Percentiles rank a stretch among this genome's conserved stretches.
Evolutionary conservation across 2,113 vertebrate species (phyloP).

Genomic region (Columba livia): DNA sequence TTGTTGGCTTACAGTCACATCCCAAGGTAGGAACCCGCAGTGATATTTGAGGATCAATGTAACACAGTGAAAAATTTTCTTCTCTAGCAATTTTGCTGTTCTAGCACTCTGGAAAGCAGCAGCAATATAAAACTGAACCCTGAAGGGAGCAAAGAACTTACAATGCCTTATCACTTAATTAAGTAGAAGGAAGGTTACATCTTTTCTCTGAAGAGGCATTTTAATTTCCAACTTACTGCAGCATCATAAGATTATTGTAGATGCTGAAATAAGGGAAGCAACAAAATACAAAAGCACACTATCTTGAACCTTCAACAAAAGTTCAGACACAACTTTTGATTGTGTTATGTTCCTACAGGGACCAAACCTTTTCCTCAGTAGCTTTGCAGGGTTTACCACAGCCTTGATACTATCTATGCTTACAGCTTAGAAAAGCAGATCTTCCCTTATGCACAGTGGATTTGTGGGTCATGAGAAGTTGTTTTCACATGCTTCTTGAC

Average conservation of each 20-base stretch:
- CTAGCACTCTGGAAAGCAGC: background rate
- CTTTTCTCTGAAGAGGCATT: background rate
- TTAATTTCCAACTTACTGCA: background rate
- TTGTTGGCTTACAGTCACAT: background rate
- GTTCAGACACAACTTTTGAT: background rate
- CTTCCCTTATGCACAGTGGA: rapidly evolving
- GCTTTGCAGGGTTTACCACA: background rate
- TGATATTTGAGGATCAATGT: background rate
- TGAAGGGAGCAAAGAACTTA: background rate
- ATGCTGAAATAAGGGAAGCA: background rate
- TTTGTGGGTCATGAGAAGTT: background rate
- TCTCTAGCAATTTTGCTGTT: background rate
- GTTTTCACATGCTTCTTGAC: background rate
- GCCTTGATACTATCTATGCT: background rate
- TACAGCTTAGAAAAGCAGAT: background rate
- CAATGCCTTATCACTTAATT: background rate
- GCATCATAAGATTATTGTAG: background rate
- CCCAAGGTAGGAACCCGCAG: background rate
- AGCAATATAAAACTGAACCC: background rate
- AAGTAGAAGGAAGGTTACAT: background rate
- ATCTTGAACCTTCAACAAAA: background rate
- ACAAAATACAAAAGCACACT: background rate
- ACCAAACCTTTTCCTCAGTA: background rate
- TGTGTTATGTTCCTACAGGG: background rate
- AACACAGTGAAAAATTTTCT: background rate